Conservation (phyloP, 2,113 vertebrate genomes). For the Ptilonorhynchus violaceus region DNA sequence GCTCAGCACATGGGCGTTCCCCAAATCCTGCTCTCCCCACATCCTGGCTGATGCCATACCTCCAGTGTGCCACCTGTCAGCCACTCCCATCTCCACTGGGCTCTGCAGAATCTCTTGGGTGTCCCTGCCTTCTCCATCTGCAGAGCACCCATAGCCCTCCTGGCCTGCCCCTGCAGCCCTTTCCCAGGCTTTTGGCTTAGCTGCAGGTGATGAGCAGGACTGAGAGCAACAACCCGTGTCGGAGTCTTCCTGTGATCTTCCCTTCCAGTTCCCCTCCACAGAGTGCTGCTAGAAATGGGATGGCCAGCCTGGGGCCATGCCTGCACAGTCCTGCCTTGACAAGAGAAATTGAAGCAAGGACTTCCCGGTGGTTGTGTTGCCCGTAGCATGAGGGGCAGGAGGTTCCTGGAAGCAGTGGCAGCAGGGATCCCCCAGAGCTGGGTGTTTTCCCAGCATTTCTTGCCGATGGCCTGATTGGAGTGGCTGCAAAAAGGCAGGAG, state of each 20-base stretch:
- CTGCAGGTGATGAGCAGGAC: neutral
- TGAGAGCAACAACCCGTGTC: neutral
- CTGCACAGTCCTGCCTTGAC: neutral
- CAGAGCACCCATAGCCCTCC: neutral
- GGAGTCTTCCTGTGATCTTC: neutral
- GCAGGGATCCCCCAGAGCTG: fast-evolving
- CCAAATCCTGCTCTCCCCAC: fast-evolving
- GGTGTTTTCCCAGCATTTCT: neutral
- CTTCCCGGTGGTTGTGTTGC: neutral
- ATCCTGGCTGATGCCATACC: fast-evolving
- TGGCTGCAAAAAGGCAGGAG: neutral
- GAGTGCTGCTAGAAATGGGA: neutral
- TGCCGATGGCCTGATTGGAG: neutral
- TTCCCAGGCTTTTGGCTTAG: neutral
- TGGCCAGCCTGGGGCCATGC: fast-evolving
- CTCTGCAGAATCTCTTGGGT: neutral
- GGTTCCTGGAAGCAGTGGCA: neutral
- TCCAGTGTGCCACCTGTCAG: fast-evolving
- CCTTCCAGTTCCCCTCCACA: neutral
- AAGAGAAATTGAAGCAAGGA: neutral
- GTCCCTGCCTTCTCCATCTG: neutral
- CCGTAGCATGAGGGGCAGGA: neutral
- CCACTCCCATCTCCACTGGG: neutral
- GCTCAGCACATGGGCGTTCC: neutral
- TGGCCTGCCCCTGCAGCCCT: neutral